phyloP scores from a whole-genome alignment of 2,888 invertebrate genomes.

The Sipha maydis region DNA sequence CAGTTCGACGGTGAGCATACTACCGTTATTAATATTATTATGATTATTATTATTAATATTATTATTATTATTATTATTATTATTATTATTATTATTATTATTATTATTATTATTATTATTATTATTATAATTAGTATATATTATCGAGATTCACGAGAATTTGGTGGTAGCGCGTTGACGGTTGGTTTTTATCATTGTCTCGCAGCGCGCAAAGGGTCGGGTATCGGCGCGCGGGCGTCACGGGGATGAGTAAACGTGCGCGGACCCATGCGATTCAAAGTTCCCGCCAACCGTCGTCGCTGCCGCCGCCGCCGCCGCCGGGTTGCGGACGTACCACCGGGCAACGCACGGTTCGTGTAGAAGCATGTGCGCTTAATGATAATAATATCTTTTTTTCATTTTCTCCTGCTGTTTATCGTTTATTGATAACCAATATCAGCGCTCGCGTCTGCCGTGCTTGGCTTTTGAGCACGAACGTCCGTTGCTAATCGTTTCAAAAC shows the following conservation, averaged over 20 bases:
- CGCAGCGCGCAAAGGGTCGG: not conserved
- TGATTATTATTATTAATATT: too few species aligned
- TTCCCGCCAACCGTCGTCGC: conserved; percentile 51
- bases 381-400: not conserved
- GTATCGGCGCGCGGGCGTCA: not conserved
- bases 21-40: too few species aligned
- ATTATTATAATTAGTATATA: too few species aligned
- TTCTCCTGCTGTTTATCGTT: not conserved
- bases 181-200: not conserved
- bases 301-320: conserved; percentile 22
- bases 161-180: too few species aligned
- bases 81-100: too few species aligned
- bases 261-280: conserved; percentile 34
- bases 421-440: not conserved
- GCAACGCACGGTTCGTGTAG: not conserved
- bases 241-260: not conserved
- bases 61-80: too few species aligned
- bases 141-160: too few species aligned
- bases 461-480: not conserved
- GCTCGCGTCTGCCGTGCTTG: not conserved
- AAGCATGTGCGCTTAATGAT: not conserved
- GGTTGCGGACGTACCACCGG: not conserved
- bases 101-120: too few species aligned
- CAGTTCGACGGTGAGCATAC: conserved; percentile 41
- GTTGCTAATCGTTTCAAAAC: too few species aligned